Percentiles rank a stretch among this genome's conserved stretches.
These are phyloP conservation scores for Punctoribates punctum DNA, from an alignment of 2,888 invertebrate species.

Conservation along the genomic window DNA sequence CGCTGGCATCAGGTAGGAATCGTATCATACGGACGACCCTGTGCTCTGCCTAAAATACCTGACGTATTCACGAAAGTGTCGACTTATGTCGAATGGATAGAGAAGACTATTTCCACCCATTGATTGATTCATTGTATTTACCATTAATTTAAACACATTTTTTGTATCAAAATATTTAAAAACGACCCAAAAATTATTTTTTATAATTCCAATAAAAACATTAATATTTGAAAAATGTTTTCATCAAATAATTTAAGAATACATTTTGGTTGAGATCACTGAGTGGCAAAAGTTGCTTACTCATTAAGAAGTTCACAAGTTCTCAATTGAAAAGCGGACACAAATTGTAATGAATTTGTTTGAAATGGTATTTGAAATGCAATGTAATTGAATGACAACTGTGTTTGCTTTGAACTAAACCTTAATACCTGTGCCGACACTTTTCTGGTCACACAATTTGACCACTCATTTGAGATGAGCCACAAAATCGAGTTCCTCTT, in stretches of 20 bases:
- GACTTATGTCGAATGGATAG: constrained; percentile 34
- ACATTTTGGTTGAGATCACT: no score
- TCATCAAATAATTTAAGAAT: no score
- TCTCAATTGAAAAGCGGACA: no score
- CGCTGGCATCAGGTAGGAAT: constrained; percentile 37
- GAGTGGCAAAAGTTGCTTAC: no score
- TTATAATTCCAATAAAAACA: no score
- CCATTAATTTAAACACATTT: background rate
- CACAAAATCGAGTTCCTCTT: background rate
- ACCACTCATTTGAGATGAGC: background rate
- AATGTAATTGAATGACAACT: constrained; percentile 15
- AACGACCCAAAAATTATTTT: background rate
- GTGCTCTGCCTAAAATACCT: constrained; percentile 6
- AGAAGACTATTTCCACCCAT: background rate
- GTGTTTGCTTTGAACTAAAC: background rate
- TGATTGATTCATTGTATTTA: background rate
- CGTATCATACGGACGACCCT: constrained; percentile 33
- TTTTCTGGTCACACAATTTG: background rate
- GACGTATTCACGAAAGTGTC: constrained; percentile 33
- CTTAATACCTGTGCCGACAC: background rate
- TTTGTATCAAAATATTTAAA: no score
- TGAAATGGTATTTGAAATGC: background rate
- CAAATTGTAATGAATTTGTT: no score
- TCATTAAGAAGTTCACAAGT: no score
- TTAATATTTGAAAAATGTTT: no score